Conservation (phyloP, 2,797 vertebrate species). For the Oreochromis grahami region DNA sequence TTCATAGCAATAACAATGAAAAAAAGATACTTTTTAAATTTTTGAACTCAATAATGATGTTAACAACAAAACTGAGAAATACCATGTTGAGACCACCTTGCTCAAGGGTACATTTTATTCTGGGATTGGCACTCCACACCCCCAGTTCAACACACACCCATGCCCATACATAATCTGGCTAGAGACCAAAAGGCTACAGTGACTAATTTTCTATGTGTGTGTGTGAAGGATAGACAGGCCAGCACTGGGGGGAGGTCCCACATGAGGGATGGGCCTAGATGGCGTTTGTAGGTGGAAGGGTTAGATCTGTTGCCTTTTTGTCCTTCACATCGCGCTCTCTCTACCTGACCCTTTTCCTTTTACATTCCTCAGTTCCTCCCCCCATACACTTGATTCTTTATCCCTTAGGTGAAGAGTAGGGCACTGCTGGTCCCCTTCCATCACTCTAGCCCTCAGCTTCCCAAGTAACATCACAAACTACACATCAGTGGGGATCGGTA, state of each 20-base stretch:
- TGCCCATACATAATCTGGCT: slow-evolving; percentile 19
- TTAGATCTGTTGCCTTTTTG: slow-evolving; percentile 49
- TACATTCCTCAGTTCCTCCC: not conserved
- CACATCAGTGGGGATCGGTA: not conserved
- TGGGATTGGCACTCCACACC: slow-evolving; percentile 19
- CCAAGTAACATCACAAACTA: not conserved
- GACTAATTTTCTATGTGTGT: not conserved
- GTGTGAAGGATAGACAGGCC: slow-evolving; percentile 8
- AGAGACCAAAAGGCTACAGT: slow-evolving; percentile 22
- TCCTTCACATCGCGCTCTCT: slow-evolving; percentile 50
- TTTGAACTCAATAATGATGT: not conserved
- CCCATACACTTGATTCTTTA: not conserved
- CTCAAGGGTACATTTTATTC: slow-evolving; percentile 52
- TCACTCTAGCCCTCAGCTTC: not conserved
- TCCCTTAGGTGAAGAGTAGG: not conserved
- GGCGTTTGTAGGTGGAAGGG: slow-evolving; percentile 12
- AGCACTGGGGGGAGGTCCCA: slow-evolving; percentile 26
- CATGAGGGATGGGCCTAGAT: slow-evolving; percentile 58
- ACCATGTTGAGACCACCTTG: slow-evolving; percentile 37
- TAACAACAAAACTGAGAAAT: not conserved
- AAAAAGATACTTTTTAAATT: not conserved
- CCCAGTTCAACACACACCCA: not conserved
- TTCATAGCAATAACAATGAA: not conserved
- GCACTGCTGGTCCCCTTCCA: not conserved
- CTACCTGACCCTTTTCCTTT: not conserved